Percentiles rank a stretch among this genome's conserved stretches.
phyloP scores from a whole-genome alignment of 2,888 invertebrate species.

The Netelia inedita region DNA sequence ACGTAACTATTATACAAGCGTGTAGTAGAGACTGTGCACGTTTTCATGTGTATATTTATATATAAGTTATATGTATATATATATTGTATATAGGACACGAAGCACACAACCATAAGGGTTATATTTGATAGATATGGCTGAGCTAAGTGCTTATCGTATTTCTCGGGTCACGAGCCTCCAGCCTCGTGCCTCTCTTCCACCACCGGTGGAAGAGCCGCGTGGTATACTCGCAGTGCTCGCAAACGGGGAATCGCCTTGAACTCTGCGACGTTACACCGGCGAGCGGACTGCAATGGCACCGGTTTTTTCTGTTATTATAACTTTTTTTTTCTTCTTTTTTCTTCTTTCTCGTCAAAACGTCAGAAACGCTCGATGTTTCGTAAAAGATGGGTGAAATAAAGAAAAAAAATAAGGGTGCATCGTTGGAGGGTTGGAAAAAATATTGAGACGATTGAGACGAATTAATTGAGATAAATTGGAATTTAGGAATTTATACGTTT shows the following conservation, averaged over 20 bases:
- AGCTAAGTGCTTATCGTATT: conserved; percentile 85
- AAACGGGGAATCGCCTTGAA: conserved; percentile 61
- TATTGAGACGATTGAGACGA: neutral
- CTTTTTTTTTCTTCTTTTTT: neutral
- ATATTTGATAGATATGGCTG: conserved; percentile 84
- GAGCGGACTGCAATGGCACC: neutral
- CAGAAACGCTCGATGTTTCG: neutral
- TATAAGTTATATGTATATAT: conserved; percentile 12
- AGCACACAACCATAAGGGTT: conserved; percentile 80
- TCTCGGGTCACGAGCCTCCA: conserved; percentile 74
- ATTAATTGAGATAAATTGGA: too few relatives aligned
- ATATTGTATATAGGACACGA: conserved; percentile 5
- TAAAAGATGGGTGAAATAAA: neutral
- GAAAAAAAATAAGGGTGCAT: neutral
- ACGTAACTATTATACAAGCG: neutral
- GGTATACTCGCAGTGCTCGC: neutral
- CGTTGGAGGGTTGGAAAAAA: neutral
- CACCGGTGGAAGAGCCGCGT: neutral
- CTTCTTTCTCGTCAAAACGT: neutral
- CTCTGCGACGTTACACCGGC: conserved; percentile 69
- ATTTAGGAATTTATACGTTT: too few relatives aligned
- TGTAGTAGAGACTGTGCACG: conserved; percentile 8
- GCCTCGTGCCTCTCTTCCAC: conserved; percentile 44
- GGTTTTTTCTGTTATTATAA: too few relatives aligned
- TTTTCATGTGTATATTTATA: too few relatives aligned